Base-by-base conservation (phyloP, 2,797 vertebrate species). In the Parauchenoglanis punctatus region DNA sequence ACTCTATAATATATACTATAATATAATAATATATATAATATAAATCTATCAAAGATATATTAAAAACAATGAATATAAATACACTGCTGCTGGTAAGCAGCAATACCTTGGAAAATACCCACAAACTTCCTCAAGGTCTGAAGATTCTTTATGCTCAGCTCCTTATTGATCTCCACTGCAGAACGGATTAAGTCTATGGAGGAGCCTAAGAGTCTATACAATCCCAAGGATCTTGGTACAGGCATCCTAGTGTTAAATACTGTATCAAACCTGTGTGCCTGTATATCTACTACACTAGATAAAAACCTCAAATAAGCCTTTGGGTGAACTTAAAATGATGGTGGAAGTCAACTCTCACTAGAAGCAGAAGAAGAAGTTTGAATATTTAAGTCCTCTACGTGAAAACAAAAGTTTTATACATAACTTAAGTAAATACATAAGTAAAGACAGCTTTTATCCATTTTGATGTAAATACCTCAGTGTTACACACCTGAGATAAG, bases 121-220 rank as follows among this genome's bases (percentile, higher is more conserved):
- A 78, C 25, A 84, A 49, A 83, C 44, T 77, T 81, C 82, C 44
- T 85, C 20, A 31, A 81, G 61, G 61, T 86, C 61, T 86, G 31
- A 82, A 35, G 7, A 84, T 68, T 54, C 75, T 84, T 86, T 28
- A 63, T 72, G 56, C 44, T 75, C 31, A 83, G 86, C 76, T 85
- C 85, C 67, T 87, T 58, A 88, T 87, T 88, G 73, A 88, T 87
- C 76, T 72, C 44, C 63, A 83, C 80, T 67, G 73, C 84, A 82
- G 58, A 75, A 70, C 31, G 25, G 11, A 88, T 20, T 54, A 28
- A 28, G 25, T 77, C 10, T 56, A 83, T 54, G 23, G 56, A 88
- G 52, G 11, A 65, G 73, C 35, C 80, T 40, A 78, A 52, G 58
- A 58, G 44, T 76, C 80, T 81, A 81, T 61, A 77, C n/a, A 78